Base-by-base conservation (phyloP, 2,888 invertebrate species). In the Synergus umbraculus region DNA sequence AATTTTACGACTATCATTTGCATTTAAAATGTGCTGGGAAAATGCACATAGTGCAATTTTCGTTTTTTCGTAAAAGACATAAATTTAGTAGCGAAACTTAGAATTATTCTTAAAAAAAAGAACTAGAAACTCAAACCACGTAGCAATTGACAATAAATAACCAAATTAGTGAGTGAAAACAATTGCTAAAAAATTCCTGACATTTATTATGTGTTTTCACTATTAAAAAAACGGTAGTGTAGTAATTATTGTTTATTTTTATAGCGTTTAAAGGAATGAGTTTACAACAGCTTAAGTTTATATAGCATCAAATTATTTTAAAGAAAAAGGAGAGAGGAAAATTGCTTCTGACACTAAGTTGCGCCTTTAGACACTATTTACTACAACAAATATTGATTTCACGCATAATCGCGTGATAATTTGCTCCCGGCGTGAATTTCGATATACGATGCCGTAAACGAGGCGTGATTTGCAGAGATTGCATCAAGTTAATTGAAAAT, bases 11-110 rank as follows among this genome's bases (percentile, higher is more conserved):
- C 49, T 67, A 49, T 73, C 49, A 29, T 69, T 73, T 73, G 69
- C 69, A 73, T 73, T 13, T 73, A 73, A 73, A 73, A 73, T 73
- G n/a, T 73, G 37, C 29, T 73, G 29, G 29, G 49, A 73, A 54
- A 54, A 73, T n/a, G 22, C 29, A 49, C 29, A 49, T 29, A 46
- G 10, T 37, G n/a, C 15, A 22, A 22, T 67, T 44, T 69, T 69
- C 29, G 46, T 49, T 73, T 73, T 49, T 69, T 69, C 12, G 69
- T 15, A 13, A 49, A 22, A 37, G 69, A 8, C 49, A 37, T 73
- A 73, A 46, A 73, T 73, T 73, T 73, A 29, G 69, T 54, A 54
- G 69, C 12, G 3, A 60, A 60, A 22, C 22, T 60, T 9, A 4
- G 22, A 60, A 22, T 60, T 60, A 22, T 60, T 60, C 60, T 8